Evolutionary conservation across 2,888 invertebrate genomes (phyloP).

Genomic region (Proisotoma minuta): DNA sequence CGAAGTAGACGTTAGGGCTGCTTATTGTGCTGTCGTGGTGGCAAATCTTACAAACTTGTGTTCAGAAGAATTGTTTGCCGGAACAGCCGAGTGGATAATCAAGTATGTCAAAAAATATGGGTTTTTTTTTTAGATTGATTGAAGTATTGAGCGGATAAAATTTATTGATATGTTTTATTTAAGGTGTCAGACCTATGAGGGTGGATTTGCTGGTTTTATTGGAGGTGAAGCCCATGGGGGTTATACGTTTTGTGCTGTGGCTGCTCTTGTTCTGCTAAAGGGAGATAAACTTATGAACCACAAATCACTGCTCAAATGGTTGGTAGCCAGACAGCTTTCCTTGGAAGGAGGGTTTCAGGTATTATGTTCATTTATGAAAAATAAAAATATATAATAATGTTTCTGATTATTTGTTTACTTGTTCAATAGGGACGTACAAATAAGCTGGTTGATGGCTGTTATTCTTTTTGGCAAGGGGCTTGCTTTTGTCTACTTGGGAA

Average conservation of each 20-base stretch:
- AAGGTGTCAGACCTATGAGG: conserved; percentile 96
- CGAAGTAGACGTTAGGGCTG: conserved; percentile 89
- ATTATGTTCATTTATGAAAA: not conserved
- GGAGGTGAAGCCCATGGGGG: conserved; percentile 98
- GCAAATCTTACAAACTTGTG: conserved; percentile 71
- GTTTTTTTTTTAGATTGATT: not conserved
- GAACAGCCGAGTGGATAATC: conserved; percentile 86
- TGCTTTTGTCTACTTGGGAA: conserved; percentile 62
- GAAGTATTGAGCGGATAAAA: conserved; percentile 8
- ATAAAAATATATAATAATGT: not conserved
- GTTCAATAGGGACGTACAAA: conserved; percentile 83
- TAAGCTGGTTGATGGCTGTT: conserved; percentile 97
- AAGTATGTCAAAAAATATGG: conserved; percentile 51
- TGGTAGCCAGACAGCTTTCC: conserved; percentile 34
- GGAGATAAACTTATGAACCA: conserved; percentile 70
- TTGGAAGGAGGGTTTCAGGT: conserved; percentile 45
- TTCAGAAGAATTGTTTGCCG: conserved; percentile 69
- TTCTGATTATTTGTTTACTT: no score
- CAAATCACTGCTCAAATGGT: conserved; percentile 60
- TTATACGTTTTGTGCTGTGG: conserved; percentile 96
- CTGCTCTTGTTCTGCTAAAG: conserved; percentile 76
- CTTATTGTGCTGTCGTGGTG: conserved; percentile 91
- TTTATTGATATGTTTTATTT: conserved; percentile 25
- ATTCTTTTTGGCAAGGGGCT: conserved; percentile 98
- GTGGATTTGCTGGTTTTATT: conserved; percentile 91